Conservation (phyloP, 1,140 invertebrate species). For the Chlorops oryzae region DNA sequence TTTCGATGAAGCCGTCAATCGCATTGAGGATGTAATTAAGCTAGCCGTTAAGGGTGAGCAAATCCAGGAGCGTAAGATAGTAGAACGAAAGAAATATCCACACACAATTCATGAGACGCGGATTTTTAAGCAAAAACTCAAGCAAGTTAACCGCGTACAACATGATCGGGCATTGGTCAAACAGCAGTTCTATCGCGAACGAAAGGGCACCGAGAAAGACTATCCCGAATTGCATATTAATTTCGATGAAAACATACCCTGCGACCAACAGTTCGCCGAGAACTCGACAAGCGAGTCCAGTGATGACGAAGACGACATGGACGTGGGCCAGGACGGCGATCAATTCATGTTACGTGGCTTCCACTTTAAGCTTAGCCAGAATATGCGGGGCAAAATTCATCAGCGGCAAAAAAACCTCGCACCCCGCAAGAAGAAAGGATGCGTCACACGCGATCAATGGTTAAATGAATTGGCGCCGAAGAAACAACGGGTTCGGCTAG, state of each 20-base stretch:
- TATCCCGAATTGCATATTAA: conserved; percentile 27
- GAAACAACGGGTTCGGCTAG: conserved; percentile 34
- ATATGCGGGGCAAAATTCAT: conserved; percentile 35
- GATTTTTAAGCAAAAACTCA: conserved; percentile 30
- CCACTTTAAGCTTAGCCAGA: conserved; percentile 37
- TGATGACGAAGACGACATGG: conserved; percentile 38
- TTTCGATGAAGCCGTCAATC: conserved; percentile 22
- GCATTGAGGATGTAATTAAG: conserved; percentile 33
- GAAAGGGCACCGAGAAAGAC: conserved; percentile 27
- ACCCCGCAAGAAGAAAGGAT: conserved; percentile 32
- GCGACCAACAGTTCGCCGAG: conserved; percentile 18
- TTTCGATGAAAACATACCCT: conserved; percentile 19
- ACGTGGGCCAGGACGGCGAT: conserved; percentile 35
- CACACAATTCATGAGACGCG: conserved; percentile 37
- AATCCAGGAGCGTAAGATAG: conserved; percentile 22
- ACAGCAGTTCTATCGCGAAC: conserved; percentile 28
- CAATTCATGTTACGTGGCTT: conserved; percentile 37
- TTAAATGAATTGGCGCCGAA: conserved; percentile 35
- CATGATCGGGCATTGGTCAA: conserved; percentile 27
- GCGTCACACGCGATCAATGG: conserved; percentile 40
- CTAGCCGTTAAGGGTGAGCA: conserved; percentile 29
- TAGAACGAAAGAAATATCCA: conserved; percentile 27
- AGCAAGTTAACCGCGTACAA: conserved; percentile 27
- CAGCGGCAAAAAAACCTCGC: conserved; percentile 33
- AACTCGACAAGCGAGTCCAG: conserved; percentile 19